These are phyloP conservation scores for Catagonus wagneri DNA, from an alignment of 2,113 vertebrate genomes.

Conservation along the genomic window DNA sequence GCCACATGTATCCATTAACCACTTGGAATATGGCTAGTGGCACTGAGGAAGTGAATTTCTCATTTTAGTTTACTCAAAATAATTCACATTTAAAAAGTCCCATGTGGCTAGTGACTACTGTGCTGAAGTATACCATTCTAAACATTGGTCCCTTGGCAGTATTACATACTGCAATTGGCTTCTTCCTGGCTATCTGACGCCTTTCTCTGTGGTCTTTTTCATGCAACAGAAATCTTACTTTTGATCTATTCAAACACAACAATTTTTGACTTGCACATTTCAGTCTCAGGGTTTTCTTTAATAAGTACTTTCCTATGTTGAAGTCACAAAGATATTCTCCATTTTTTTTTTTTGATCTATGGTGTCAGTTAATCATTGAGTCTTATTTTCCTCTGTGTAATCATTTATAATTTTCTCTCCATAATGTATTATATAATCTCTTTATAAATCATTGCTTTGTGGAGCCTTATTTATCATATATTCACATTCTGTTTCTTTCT, in stretches of 20 bases:
- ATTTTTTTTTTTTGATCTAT: not conserved
- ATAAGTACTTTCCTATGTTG: not conserved
- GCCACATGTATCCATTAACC: not conserved
- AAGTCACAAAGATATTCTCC: not conserved
- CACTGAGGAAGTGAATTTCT: not conserved
- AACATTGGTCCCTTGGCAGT: not conserved
- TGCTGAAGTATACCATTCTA: not conserved
- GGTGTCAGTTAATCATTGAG: not conserved
- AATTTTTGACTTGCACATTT: not conserved
- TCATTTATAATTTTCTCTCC: not conserved
- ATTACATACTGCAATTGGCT: not conserved
- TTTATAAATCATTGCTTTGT: not conserved
- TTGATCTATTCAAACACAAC: not conserved
- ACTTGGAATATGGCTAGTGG: not conserved
- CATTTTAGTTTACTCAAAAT: not conserved
- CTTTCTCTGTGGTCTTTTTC: not conserved
- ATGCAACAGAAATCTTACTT: not conserved
- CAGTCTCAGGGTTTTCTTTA: not conserved
- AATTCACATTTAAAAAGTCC: not conserved
- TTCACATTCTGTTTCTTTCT: not conserved
- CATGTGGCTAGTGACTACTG: not conserved
- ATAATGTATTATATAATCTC: not conserved
- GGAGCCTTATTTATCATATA: not conserved
- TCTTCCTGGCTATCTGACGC: not conserved
- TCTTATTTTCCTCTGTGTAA: not conserved